These are phyloP conservation scores for Pseudeuparius sepicola DNA, from an alignment of 2,888 invertebrate species.

Conservation along the genomic window DNA sequence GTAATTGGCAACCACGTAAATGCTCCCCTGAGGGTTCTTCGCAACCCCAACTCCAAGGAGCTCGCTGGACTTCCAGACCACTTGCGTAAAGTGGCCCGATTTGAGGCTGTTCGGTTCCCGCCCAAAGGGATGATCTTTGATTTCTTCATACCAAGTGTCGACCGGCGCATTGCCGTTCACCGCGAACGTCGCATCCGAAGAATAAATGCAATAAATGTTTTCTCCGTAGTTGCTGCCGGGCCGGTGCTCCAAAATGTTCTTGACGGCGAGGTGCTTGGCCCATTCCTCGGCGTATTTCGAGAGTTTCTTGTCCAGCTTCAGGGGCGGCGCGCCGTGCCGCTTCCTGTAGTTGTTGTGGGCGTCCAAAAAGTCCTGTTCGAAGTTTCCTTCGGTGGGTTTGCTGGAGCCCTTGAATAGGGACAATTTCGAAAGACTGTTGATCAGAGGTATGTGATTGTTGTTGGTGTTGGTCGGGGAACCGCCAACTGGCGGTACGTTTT, in stretches of 20 bases:
- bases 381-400: slow-evolving; percentile 37
- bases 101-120: slow-evolving; percentile 50
- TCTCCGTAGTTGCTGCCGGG: slow-evolving; percentile 72
- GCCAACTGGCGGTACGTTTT: slow-evolving; percentile 52
- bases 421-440: slow-evolving; percentile 30
- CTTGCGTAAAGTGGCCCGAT: slow-evolving; percentile 63
- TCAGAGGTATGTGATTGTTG: slow-evolving; percentile 35
- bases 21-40: slow-evolving; percentile 58
- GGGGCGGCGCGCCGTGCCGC: slow-evolving; percentile 57
- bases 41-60: slow-evolving; percentile 60
- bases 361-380: slow-evolving; percentile 60
- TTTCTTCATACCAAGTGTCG: slow-evolving; percentile 68
- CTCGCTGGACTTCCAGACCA: slow-evolving; percentile 58
- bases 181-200: slow-evolving; percentile 55
- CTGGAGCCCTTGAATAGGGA: slow-evolving; percentile 20
- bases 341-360: slow-evolving; percentile 65
- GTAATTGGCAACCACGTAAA: slow-evolving; percentile 84
- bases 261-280: slow-evolving; percentile 58
- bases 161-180: slow-evolving; percentile 64
- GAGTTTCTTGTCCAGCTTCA: slow-evolving; percentile 54
- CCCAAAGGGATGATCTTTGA: slow-evolving; percentile 51
- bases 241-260: slow-evolving; percentile 60
- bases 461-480: slow-evolving; percentile 30
- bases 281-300: slow-evolving; percentile 61
- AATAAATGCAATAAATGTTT: slow-evolving; percentile 70